Evolutionary conservation across 2,113 vertebrate species (phyloP).

Genomic region (Ctenomys sociabilis): DNA sequence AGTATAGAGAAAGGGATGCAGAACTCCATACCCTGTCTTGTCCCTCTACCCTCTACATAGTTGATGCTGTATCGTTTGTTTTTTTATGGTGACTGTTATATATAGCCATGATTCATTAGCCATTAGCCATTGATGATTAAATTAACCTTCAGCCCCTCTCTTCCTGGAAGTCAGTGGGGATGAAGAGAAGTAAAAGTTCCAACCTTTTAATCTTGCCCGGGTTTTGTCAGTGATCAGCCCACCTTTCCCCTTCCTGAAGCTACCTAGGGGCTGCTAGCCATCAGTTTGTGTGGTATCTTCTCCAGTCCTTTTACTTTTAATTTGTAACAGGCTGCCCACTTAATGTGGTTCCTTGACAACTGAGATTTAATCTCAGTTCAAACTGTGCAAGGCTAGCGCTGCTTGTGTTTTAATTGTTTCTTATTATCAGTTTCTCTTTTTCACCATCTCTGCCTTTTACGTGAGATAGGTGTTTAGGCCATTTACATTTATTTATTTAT

Average conservation of each 20-base stretch:
- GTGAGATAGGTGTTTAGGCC: not conserved
- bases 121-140: not conserved
- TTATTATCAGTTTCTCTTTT: not conserved
- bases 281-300: not conserved
- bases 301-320: not conserved
- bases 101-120: not conserved
- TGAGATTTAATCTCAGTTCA: not conserved
- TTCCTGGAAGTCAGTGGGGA: not conserved
- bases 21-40: not conserved
- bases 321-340: not conserved
- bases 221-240: not conserved
- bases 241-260: not conserved
- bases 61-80: not conserved
- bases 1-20: not conserved
- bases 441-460: slow-evolving; percentile 5
- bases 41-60: not conserved
- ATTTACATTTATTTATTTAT: not conserved
- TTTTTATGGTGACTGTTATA: not conserved
- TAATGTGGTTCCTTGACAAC: not conserved
- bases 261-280: not conserved
- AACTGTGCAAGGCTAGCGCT: not conserved
- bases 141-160: not conserved
- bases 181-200: not conserved
- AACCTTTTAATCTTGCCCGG: not conserved
- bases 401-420: not conserved